phyloP scores from a whole-genome alignment of 2,797 vertebrate genomes.

The Pachyuromys duprasi region DNA sequence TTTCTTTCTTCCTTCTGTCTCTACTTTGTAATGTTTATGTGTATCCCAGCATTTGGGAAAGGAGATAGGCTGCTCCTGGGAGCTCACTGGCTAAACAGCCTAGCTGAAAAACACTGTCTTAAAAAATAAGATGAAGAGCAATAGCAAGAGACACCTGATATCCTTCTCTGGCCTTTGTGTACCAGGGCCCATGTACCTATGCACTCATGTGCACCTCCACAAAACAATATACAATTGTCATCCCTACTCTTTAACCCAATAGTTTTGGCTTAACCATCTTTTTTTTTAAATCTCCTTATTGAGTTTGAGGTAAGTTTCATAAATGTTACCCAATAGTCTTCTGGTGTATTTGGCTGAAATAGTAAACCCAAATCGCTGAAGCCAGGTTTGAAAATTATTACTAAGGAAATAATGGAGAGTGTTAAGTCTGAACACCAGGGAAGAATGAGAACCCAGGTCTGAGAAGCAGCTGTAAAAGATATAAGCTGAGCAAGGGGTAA shows the following conservation, averaged over 20 bases:
- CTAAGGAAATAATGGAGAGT: not conserved
- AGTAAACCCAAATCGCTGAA: not conserved
- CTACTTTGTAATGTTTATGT: conserved; percentile 8
- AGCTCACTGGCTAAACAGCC: not conserved
- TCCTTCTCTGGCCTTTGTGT: not conserved
- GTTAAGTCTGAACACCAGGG: not conserved
- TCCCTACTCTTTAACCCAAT: not conserved
- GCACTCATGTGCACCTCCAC: not conserved
- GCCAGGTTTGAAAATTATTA: not conserved
- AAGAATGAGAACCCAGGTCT: not conserved
- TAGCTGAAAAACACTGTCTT: not conserved
- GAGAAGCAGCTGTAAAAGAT: not conserved
- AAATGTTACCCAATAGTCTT: not conserved
- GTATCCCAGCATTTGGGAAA: not conserved
- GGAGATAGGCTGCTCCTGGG: not conserved
- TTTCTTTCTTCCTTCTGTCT: not conserved
- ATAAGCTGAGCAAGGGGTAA: not conserved
- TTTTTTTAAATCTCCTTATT: not conserved
- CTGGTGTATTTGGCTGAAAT: not conserved
- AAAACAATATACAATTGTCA: not conserved
- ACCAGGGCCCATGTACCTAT: not conserved
- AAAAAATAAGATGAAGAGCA: not conserved
- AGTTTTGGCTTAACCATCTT: not conserved
- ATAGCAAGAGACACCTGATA: not conserved
- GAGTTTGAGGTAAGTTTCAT: not conserved